Evolutionary conservation across 37 sponge, comb jelly and placozoan species (phyloP), one percentile per base, ranked within the genome.

Genomic region (Halichondria panicea): DNA sequence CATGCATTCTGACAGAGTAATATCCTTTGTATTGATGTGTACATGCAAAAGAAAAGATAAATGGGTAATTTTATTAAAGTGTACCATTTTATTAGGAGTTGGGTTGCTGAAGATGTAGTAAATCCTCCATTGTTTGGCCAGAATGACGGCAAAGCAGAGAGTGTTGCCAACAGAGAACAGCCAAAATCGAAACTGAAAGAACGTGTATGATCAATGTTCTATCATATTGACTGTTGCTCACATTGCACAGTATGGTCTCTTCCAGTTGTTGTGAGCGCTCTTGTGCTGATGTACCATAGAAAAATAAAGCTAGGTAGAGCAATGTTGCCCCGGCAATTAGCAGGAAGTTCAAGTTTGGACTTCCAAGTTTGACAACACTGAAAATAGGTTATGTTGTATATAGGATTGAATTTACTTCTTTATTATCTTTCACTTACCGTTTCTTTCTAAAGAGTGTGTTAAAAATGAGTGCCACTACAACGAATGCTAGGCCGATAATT

Each of bases 71-170:
- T 18, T 37, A 24, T 46, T 25, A 45, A 44, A 25, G 25, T 46
- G 41, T 41, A 74, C 75, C 61, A 11, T 74, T 43, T 74, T 74
- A 24, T 74, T 74, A 24, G 59, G 35, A 36, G 52, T 74, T 36
- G 75, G 75, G 40, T 74, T 74, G 45, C 36, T 56, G 40, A 74
- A 74, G 12, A 74, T 74, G 37, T 74, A 58, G 30, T 59, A 74
- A 34, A 74, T 40, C 37, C 75, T 74, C 75, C 62, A 57, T 58
- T 41, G 36, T 57, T 74, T 74, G 4, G 75, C 56, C 7, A 74
- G 25, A 25, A 74, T 74, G 1, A 74, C 75, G 12, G 61, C 75
- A 74, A 74, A 74, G 62, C 75, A 74, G 21, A 74, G 62, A 37
- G 59, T 58, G 21, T 74, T 43, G 3, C 75, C 75, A 13, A 74